phyloP scores from a whole-genome alignment of 2,113 vertebrate genomes.

The Chiloscyllium plagiosum region DNA sequence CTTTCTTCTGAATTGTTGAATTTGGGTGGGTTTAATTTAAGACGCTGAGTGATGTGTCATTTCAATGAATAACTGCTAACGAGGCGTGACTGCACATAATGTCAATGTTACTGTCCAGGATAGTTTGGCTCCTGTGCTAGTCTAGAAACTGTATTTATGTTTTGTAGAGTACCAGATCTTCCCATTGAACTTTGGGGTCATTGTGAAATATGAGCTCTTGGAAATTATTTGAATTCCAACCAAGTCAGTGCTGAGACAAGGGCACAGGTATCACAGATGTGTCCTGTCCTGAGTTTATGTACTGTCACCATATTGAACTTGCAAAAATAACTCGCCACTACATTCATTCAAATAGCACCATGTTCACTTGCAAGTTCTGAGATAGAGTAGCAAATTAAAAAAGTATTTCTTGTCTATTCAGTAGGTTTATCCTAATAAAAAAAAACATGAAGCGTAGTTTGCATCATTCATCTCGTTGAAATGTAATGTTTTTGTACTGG shows the following conservation, averaged over 20 bases:
- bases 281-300: not conserved
- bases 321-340: not conserved
- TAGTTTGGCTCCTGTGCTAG: not conserved
- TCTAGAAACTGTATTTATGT: not conserved
- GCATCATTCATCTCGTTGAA: not conserved
- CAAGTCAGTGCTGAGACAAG: slow-evolving; percentile 26
- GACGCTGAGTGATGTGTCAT: not conserved
- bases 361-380: not conserved
- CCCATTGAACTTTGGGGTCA: not conserved
- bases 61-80: not conserved
- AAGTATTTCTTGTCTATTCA: not conserved
- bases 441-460: not conserved
- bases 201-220: not conserved
- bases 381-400: not conserved
- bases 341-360: not conserved
- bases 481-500: not conserved
- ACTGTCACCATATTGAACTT: not conserved
- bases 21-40: not conserved
- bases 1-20: not conserved
- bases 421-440: not conserved
- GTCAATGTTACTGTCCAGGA: not conserved
- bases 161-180: not conserved
- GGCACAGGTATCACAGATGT: not conserved
- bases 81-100: not conserved
- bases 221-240: not conserved